Evolutionary conservation across 92 coral and sea anemone species (phyloP).

Genomic region (Anthopleura xanthogrammica): DNA sequence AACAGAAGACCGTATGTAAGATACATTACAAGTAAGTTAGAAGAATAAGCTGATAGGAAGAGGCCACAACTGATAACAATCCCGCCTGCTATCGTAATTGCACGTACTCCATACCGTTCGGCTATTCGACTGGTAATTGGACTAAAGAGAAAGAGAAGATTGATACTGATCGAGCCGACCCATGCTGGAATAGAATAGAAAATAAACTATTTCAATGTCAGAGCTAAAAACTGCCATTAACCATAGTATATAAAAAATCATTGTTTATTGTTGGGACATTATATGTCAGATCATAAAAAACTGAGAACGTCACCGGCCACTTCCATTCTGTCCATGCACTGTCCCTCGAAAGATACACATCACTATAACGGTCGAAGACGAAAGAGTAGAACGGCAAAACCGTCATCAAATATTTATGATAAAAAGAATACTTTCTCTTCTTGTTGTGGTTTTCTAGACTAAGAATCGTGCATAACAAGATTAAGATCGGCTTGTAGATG

Average conservation of each 20-base stretch:
- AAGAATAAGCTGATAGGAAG: constrained; percentile 78
- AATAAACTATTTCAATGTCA: background rate
- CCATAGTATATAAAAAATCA: too few species aligned
- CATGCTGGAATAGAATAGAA: constrained; percentile 62
- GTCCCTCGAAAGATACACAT: background rate
- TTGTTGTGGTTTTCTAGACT: background rate
- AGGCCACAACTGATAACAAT: constrained; percentile 81
- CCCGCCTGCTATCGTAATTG: constrained; percentile 84
- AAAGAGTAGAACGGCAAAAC: background rate
- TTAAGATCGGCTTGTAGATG: background rate
- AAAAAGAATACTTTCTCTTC: background rate
- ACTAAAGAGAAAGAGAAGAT: constrained; percentile 87
- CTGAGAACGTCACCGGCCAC: too few species aligned
- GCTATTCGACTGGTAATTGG: constrained; percentile 90
- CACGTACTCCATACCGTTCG: constrained; percentile 81
- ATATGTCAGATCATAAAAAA: too few species aligned
- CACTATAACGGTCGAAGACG: background rate
- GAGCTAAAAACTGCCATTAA: background rate
- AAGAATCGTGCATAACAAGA: background rate
- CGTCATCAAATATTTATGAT: background rate
- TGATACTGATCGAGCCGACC: constrained; percentile 94
- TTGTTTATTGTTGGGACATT: too few species aligned
- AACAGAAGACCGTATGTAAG: constrained; percentile 84
- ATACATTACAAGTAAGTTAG: constrained; percentile 66
- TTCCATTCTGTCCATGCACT: too few species aligned